Evolutionary conservation across 2,888 invertebrate species (phyloP).

Genomic region (Mythimna impura): DNA sequence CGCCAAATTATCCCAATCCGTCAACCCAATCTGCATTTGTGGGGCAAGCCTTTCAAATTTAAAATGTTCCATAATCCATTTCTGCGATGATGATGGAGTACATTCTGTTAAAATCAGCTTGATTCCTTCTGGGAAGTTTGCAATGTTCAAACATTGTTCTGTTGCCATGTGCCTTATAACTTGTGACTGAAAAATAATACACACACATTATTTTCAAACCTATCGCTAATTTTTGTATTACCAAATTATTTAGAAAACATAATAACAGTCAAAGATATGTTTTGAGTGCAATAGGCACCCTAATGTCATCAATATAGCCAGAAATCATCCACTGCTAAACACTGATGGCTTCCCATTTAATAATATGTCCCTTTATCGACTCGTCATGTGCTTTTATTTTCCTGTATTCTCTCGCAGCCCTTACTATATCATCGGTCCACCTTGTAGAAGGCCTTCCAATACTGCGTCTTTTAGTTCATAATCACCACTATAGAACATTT

Average conservation of each 20-base stretch:
- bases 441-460: background rate
- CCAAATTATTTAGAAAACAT: too few species aligned
- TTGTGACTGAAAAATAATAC: constrained; percentile 70
- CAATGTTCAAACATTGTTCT: constrained; percentile 70
- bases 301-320: too few species aligned
- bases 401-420: too few species aligned
- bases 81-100: constrained; percentile 60
- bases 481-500: background rate
- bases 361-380: too few species aligned
- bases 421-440: background rate
- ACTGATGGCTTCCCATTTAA: too few species aligned
- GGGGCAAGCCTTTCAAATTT: constrained; percentile 61
- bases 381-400: too few species aligned
- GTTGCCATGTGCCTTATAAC: constrained; percentile 70
- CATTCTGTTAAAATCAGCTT: constrained; percentile 66
- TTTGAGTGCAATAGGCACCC: too few species aligned
- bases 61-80: constrained; percentile 76
- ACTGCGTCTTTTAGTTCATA: background rate
- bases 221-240: too few species aligned
- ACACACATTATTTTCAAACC: too few species aligned
- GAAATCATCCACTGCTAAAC: too few species aligned
- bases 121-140: constrained; percentile 49
- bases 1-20: constrained; percentile 16
- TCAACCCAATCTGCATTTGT: constrained; percentile 57
- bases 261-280: too few species aligned